Percentiles rank a stretch among this genome's conserved stretches.
Conservation (phyloP, 2,888 invertebrate species). For the Crepidodera aurea region DNA sequence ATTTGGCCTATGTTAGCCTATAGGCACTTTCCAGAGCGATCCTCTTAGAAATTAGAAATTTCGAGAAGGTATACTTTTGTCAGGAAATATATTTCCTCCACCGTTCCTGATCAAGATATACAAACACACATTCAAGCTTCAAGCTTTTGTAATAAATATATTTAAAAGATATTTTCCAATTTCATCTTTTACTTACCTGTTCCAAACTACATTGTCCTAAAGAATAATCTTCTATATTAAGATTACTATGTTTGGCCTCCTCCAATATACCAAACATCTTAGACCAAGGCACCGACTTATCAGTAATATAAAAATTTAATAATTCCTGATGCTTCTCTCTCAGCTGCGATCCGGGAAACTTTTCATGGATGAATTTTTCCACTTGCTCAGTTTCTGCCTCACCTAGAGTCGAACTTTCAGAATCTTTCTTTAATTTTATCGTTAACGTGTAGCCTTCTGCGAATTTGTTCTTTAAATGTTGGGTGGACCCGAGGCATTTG, state of each 20-base stretch:
- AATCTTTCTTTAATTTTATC: constrained; percentile 58
- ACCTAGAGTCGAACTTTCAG: constrained; percentile 27
- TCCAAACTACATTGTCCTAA: constrained; percentile 85
- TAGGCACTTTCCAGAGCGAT: no score
- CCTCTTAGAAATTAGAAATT: no score
- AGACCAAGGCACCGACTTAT: constrained; percentile 73
- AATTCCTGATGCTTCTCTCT: constrained; percentile 78
- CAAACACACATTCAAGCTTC: no score
- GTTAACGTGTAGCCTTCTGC: constrained; percentile 66
- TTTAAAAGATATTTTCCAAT: no score
- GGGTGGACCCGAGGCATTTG: constrained; percentile 81
- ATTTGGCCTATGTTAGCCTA: no score
- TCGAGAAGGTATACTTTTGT: no score
- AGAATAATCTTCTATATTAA: constrained; percentile 79
- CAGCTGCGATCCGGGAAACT: constrained; percentile 53
- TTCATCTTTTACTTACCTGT: constrained; percentile 67
- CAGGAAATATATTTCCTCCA: no score
- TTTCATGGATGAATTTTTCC: constrained; percentile 51
- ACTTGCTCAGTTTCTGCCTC: constrained; percentile 42
- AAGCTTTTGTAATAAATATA: no score
- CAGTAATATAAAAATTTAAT: constrained; percentile 74
- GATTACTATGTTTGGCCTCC: constrained; percentile 54
- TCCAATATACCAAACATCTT: constrained; percentile 82
- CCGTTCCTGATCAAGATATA: no score
- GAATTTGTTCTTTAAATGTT: constrained; percentile 83